Evolutionary conservation across 2,797 vertebrate species (phyloP), one percentile per base, ranked within the genome.

Genomic region (Enteromius afrohamiltoni): DNA sequence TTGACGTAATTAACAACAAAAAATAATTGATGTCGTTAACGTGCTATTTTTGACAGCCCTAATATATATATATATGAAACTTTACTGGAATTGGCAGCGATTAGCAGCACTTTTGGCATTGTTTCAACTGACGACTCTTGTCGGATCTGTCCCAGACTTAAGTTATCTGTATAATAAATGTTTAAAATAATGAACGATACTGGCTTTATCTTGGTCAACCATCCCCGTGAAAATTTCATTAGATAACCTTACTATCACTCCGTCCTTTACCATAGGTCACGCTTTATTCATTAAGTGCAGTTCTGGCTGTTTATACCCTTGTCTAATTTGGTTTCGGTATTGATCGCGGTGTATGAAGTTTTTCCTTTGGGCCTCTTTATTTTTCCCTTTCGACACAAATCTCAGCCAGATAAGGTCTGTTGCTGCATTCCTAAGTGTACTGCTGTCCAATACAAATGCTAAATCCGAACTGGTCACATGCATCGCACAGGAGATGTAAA

Each of bases 301-400:
- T 77, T 69, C 37, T 34, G 17, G 13, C 10, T 9, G 62, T 77
- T 67, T 77, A 47, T 21, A 23, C 42, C 14, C 7, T 37, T 42
- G n/a, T 83, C 53, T 83, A 45, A 83, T 77, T 70, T 78, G 51
- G 51, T 77, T 83, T 83, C 3, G 21, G 11, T 83, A 78, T 83
- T 60, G 82, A 83, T 83, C 16, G 21, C 9, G 0, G 2, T 11
- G 9, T 70, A 60, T 77, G 37, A 58, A 23, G 19, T 70, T 78
- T 70, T 83, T 77, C 82, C 82, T 77, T 37, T 23, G 64, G 64
- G 75, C 10, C 82, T 83, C 74, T 83, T 83, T 78, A 83, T 69
- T 58, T 83, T 68, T 70, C 40, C 29, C 21, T 62, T 83, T 16
- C 29, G 21, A 47, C 74, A 77, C 82, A 78, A 21, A 78, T 69